These are phyloP conservation scores for Lethenteron reissneri DNA, from an alignment of 2,113 vertebrate species.

Conservation along the genomic window DNA sequence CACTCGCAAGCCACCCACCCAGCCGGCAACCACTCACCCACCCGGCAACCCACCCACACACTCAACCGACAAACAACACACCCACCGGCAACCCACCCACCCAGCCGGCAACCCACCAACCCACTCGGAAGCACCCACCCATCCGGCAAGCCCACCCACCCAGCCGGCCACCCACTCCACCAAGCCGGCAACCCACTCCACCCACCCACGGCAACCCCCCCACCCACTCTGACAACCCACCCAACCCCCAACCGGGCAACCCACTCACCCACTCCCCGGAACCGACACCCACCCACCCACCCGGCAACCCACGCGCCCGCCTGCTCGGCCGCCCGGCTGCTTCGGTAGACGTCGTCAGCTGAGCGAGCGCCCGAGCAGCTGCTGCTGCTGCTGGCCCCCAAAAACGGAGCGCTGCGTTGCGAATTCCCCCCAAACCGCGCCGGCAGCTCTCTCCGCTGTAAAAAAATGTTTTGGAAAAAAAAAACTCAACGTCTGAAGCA, in stretches of 20 bases:
- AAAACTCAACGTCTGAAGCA: too few species aligned
- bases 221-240: not conserved
- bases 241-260: not conserved
- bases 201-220: not conserved
- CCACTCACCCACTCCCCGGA: not conserved
- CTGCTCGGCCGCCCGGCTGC: too few species aligned
- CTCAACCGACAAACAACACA: not conserved
- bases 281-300: not conserved
- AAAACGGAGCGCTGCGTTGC: too few species aligned
- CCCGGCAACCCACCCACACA: not conserved
- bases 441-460: too few species aligned
- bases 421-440: too few species aligned
- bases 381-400: too few species aligned
- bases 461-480: too few species aligned
- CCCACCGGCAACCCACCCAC: not conserved
- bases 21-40: not conserved
- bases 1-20: not conserved
- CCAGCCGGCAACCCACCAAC: not conserved
- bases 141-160: not conserved
- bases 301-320: too few species aligned
- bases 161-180: not conserved
- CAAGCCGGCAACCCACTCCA: not conserved
- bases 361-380: too few species aligned
- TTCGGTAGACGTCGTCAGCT: too few species aligned
- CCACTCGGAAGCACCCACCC: too few species aligned